Evolutionary conservation across 2,888 invertebrate genomes (phyloP).

Genomic region (Fissipunctia ypsillon): DNA sequence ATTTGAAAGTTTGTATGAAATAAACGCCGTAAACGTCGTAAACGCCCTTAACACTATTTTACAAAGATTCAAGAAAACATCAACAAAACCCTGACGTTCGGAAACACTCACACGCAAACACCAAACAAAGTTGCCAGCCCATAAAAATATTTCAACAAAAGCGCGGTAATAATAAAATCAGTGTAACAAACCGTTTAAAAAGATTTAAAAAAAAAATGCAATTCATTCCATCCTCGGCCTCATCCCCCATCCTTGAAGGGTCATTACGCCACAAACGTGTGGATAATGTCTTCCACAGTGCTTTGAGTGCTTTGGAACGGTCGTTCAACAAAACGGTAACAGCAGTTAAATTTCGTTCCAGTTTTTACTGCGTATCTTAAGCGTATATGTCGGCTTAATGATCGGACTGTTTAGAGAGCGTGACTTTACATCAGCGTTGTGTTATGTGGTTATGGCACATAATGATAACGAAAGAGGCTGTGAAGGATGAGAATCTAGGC

Average conservation of each 20-base stretch:
- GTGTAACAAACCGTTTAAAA: slow-evolving; percentile 67
- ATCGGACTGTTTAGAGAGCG: slow-evolving; percentile 32
- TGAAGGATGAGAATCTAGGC: not conserved
- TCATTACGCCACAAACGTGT: slow-evolving; percentile 81
- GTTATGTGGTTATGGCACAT: slow-evolving; percentile 28
- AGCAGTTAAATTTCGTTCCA: slow-evolving; percentile 73
- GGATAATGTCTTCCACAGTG: slow-evolving; percentile 79
- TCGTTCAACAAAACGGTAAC: slow-evolving; percentile 74
- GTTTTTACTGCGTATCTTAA: slow-evolving; percentile 68
- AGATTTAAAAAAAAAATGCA: slow-evolving; percentile 64
- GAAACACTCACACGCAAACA: not conserved
- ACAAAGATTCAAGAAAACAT: not conserved
- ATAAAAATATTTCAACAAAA: slow-evolving; percentile 44
- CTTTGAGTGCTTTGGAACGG: slow-evolving; percentile 71
- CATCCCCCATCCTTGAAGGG: slow-evolving; percentile 73
- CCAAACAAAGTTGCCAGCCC: slow-evolving; percentile 40
- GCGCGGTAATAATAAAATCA: slow-evolving; percentile 62
- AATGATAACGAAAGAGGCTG: not conserved
- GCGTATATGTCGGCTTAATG: slow-evolving; percentile 57
- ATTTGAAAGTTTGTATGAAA: too few species aligned
- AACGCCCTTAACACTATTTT: too few species aligned
- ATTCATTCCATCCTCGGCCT: slow-evolving; percentile 65
- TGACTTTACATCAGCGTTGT: slow-evolving; percentile 8
- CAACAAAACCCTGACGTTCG: not conserved
- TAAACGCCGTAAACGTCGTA: too few species aligned